Evolutionary conservation across 2,113 vertebrate species (phyloP).

Genomic region (Gobius niger): DNA sequence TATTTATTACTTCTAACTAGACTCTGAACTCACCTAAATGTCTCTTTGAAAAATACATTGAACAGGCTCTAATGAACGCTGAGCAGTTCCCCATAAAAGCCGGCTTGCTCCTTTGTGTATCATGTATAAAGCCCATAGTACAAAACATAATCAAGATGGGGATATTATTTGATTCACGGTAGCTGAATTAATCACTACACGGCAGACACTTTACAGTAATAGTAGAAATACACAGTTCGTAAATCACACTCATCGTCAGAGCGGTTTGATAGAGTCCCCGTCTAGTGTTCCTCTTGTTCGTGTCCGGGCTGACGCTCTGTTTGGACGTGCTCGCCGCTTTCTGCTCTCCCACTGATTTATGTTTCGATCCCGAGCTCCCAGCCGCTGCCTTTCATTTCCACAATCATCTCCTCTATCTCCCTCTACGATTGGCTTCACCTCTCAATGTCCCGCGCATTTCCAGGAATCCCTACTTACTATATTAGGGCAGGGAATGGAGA

Average conservation of each 20-base stretch:
- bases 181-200: too few relatives aligned
- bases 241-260: background rate
- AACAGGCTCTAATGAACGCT: too few relatives aligned
- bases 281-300: constrained; percentile 2
- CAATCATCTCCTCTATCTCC: background rate
- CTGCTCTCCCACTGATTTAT: constrained; percentile 35
- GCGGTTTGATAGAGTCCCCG: constrained; percentile 8
- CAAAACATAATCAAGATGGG: too few relatives aligned
- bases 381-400: constrained; percentile 13
- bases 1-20: too few relatives aligned
- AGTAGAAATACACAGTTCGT: background rate
- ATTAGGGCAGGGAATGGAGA: constrained; percentile 8
- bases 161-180: too few relatives aligned
- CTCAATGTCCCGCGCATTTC: constrained; percentile 8
- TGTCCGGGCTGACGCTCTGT: constrained; percentile 16
- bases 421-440: constrained; percentile 15
- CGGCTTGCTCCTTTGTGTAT: too few relatives aligned
- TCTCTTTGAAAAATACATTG: too few relatives aligned
- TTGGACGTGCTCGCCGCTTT: constrained; percentile 26
- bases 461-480: constrained; percentile 18
- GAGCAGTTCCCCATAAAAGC: too few relatives aligned
- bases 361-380: constrained; percentile 23
- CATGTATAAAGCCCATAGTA: too few relatives aligned
- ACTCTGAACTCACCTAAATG: too few relatives aligned
- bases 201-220: too few relatives aligned